Evolutionary conservation across 37 sponge, comb jelly and placozoan species (phyloP), one percentile per base, ranked within the genome.

Genomic region (Ianthella basta): DNA sequence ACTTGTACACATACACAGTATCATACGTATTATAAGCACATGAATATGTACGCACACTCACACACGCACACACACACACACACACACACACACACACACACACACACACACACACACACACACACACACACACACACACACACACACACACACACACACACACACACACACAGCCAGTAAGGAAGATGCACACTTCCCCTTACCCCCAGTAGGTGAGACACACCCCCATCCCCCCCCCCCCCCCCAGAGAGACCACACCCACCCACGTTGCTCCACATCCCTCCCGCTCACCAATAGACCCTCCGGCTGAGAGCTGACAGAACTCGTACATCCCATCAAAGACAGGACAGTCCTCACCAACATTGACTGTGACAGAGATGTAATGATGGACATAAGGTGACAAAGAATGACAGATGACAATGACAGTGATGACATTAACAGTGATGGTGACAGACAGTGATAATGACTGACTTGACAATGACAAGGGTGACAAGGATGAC

Each of bases 281-380:
- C 3, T 44, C 50, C n/a, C 36, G 35, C 91, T 85, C 53, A 98
- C 99, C 99, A 23, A 98, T 89, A 25, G 99, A 98, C 3, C 99
- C 99, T 10, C 97, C 99, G 55, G 93, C 92, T 20, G 97, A 94
- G 0, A 98, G 87, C 89, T 98, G 99, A 82, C 99, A 98, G 86
- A 98, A 98, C 86, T 98, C 99, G 80, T 92, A 96, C 82, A 98
- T 82, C 0, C 99, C 99, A 80, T 98, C 99, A 91, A 98, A 98
- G 59, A 98, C 99, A 21, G 99, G 99, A 86, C 99, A 98, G 55
- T 98, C 99, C 57, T 98, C 99, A 21, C 99, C 99, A 56, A 98
- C 99, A 84, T 98, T 98, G 82, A 98, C 97, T 97, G 82, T 0
- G 33, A 20, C 32, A 33, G 29, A 44, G 50, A 8, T 44, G 8